Conservation (phyloP, 2,888 invertebrate genomes). For the Apoderus coryli region DNA sequence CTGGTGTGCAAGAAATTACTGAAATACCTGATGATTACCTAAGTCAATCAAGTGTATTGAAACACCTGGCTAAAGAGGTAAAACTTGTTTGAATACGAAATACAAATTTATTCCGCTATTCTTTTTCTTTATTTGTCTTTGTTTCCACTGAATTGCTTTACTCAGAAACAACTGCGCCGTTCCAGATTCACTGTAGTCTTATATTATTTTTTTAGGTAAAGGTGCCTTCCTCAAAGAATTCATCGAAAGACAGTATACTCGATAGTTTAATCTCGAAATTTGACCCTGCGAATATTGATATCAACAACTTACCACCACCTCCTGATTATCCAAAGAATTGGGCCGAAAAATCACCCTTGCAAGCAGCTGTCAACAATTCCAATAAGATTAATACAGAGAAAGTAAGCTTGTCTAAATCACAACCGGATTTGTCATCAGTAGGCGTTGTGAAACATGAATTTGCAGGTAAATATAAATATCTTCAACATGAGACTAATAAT, state of each 20-base stretch:
- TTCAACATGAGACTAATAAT: too few relatives aligned
- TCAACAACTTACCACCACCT: conserved; percentile 26
- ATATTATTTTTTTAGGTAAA: conserved; percentile 25
- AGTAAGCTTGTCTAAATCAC: conserved; percentile 58
- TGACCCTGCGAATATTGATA: conserved; percentile 21
- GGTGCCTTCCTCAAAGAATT: conserved; percentile 25
- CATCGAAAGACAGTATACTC: conserved; percentile 18
- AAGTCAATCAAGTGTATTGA: conserved; percentile 67
- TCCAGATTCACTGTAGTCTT: too few relatives aligned
- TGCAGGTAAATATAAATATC: conserved; percentile 10
- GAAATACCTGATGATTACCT: conserved; percentile 76
- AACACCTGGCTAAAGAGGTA: conserved; percentile 69
- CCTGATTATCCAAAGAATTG: conserved; percentile 32
- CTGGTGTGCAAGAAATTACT: conserved; percentile 51
- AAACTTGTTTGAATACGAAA: too few relatives aligned
- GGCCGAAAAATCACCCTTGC: conserved; percentile 28
- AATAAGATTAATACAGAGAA: conserved; percentile 32
- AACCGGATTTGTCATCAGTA: conserved; percentile 63
- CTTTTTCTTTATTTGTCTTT: too few relatives aligned
- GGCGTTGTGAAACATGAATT: conserved; percentile 21
- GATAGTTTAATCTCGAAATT: conserved; percentile 19
- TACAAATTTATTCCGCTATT: too few relatives aligned
- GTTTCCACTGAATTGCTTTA: too few relatives aligned
- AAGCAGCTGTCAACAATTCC: conserved; percentile 23
- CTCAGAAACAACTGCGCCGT: too few relatives aligned